A percentile compares a stretch with the other conserved stretches of the same genome.
These are phyloP conservation scores for Chaetodon auriga DNA, from an alignment of 2,113 vertebrate species.

Conservation along the genomic window DNA sequence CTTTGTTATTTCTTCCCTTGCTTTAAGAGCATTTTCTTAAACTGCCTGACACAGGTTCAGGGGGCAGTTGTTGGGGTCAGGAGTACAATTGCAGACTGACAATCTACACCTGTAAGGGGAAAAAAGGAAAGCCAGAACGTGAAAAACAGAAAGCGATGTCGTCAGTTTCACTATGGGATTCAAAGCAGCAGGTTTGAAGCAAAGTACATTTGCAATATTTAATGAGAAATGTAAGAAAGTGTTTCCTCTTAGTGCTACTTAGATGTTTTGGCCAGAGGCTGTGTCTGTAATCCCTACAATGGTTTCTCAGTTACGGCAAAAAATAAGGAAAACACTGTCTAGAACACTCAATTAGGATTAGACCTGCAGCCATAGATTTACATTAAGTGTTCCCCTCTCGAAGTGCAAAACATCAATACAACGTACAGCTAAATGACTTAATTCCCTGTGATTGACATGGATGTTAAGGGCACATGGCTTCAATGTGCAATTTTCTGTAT, in stretches of 20 bases:
- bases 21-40: constrained; percentile 38
- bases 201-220: constrained; percentile 62
- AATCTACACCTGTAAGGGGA: constrained; percentile 43
- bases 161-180: constrained; percentile 33
- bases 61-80: constrained; percentile 25
- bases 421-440: constrained; percentile 43
- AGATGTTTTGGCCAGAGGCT: constrained; percentile 76
- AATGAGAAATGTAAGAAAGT: constrained; percentile 64
- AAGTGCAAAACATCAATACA: constrained; percentile 48
- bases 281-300: constrained; percentile 72
- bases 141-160: background rate
- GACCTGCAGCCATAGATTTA: constrained; percentile 67
- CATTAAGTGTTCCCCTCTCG: constrained; percentile 54
- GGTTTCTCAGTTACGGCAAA: constrained; percentile 56
- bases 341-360: constrained; percentile 72
- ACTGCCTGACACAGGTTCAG: constrained; percentile 26
- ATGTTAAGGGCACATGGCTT: constrained; percentile 27
- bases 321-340: constrained; percentile 63
- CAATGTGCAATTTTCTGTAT: background rate
- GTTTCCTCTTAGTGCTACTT: constrained; percentile 63
- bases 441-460: constrained; percentile 59
- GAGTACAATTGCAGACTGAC: constrained; percentile 1
- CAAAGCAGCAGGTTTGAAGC: constrained; percentile 52
- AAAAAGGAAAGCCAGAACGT: background rate
- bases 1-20: constrained; percentile 30